Conservation (phyloP, 2,113 vertebrate genomes). For the Oryzias melastigma region DNA sequence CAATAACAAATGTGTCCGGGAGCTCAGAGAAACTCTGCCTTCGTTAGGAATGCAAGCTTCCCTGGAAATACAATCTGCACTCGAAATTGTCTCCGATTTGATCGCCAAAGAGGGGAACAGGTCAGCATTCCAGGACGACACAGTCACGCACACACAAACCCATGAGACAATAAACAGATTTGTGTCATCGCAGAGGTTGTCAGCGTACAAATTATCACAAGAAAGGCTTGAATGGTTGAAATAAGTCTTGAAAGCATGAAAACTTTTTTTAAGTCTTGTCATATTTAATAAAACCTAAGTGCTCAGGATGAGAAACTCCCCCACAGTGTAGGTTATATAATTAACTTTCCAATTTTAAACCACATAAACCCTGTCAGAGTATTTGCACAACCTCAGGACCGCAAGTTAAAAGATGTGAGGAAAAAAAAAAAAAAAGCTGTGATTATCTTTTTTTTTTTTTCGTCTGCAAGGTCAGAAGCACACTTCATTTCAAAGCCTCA, state of each 20-base stretch:
- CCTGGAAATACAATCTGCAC: constrained; percentile 27
- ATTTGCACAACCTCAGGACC: constrained; percentile 14
- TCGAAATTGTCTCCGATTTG: constrained; percentile 22
- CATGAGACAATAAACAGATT: constrained; percentile 14
- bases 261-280: neutral
- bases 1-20: constrained; percentile 31
- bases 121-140: constrained; percentile 36
- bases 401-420: constrained; percentile 7
- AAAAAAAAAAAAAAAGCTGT: constrained; percentile 27
- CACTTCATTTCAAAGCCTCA: constrained; percentile 45
- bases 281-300: constrained; percentile 9
- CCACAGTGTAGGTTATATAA: constrained; percentile 14
- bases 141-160: constrained; percentile 13
- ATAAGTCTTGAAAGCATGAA: too few species aligned
- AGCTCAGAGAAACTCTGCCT: constrained; percentile 14
- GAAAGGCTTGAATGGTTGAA: neutral
- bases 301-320: constrained; percentile 2
- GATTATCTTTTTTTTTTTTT: constrained; percentile 27
- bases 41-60: constrained; percentile 24
- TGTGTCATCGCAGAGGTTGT: neutral
- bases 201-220: neutral
- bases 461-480: constrained; percentile 10
- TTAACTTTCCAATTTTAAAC: constrained; percentile 37
- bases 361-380: constrained; percentile 29
- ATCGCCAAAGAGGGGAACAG: constrained; percentile 25